Evolutionary conservation across 1,140 invertebrate genomes (phyloP), one percentile per base, ranked within the genome.

Genomic region (Myzus persicae): DNA sequence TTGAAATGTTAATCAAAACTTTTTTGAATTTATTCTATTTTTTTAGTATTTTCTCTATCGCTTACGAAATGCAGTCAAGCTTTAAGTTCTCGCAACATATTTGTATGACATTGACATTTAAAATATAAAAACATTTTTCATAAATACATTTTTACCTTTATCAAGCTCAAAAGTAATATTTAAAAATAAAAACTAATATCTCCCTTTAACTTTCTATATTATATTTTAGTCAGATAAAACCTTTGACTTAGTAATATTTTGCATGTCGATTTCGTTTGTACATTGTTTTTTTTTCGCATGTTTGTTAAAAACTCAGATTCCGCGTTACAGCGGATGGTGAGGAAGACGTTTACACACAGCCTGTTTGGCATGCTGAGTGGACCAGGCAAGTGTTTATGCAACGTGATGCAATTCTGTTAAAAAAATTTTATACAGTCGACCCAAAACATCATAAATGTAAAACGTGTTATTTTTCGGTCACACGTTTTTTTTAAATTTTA

Each of bases 361-460:
- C 95, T 94, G 96, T 96, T 95, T 96, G 96, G 96, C 96, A 96
- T 95, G 95, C 95, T 94, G 96, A 96, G 95, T 96, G 95, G 95
- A 95, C 95, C 94, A 95, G 96, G 96, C 96, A 96, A 96, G 96
- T 96, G 88, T 91, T 48, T 38, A 82, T 54, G 76, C 51, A 38
- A 89, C 46, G 46, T 38, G 11, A 89, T 89, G 20, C 46, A 2
- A 6, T 67, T 31, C 38, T 90, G 54, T 90, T 67, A 67, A 31
- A 20, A 67, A 76, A 76, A 76, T 36, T 14, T 76, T n/a, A 67
- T 14, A 90, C 26, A 42, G 26, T n/a, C 89, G 4, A 6, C 26
- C 51, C 31, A 42, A 90, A 59, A 42, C 89, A 11, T 42, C 31
- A 42, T 90, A 67, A 90, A 67, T 90, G 20, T 67, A 42, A 67